These are phyloP conservation scores for Todus mexicanus DNA, from an alignment of 2,797 vertebrate species.

Conservation along the genomic window DNA sequence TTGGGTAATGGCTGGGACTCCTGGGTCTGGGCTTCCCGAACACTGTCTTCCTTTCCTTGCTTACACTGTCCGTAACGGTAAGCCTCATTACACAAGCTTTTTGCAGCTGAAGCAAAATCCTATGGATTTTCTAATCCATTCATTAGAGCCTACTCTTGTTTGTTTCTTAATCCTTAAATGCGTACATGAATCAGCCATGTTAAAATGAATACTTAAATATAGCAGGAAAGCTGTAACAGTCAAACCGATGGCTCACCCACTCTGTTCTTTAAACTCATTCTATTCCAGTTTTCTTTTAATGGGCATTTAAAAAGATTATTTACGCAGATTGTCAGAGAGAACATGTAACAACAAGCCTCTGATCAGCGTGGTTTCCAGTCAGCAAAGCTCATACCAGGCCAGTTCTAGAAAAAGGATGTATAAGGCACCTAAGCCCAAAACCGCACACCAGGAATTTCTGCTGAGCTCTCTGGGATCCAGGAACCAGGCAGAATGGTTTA, in stretches of 20 bases:
- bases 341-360: neutral
- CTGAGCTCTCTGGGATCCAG: neutral
- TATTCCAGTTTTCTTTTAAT: neutral
- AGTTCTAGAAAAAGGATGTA: neutral
- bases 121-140: neutral
- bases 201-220: constrained; percentile 8
- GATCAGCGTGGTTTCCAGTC: neutral
- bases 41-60: neutral
- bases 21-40: neutral
- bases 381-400: neutral
- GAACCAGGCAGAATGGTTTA: neutral
- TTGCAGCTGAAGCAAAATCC: neutral
- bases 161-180: constrained; percentile 11
- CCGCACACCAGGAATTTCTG: neutral
- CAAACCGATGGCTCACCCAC: neutral
- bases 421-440: neutral
- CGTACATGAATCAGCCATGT: neutral
- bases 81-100: neutral
- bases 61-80: neutral
- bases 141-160: neutral
- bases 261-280: neutral
- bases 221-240: neutral
- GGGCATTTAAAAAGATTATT: neutral
- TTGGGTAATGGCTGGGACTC: neutral
- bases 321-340: neutral